These are phyloP conservation scores for Tholera decimalis DNA, from an alignment of 2,888 invertebrate genomes.

Conservation along the genomic window DNA sequence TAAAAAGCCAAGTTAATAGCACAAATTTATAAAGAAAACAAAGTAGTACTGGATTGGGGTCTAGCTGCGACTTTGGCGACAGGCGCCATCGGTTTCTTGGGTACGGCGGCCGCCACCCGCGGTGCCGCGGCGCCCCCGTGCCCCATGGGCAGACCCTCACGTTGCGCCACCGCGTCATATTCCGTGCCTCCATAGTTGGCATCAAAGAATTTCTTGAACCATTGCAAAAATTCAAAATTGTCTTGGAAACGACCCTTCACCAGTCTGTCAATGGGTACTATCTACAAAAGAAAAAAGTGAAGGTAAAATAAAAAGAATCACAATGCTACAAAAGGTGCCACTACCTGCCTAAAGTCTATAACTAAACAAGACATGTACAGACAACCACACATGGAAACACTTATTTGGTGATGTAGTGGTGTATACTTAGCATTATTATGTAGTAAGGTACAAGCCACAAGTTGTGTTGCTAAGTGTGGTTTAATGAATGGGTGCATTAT, in stretches of 20 bases:
- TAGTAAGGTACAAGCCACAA: constrained; percentile 40
- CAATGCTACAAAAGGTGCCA: constrained; percentile 74
- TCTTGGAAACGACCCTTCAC: constrained; percentile 99
- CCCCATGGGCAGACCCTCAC: constrained; percentile 97
- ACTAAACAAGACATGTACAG: constrained; percentile 54
- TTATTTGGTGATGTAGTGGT: constrained; percentile 9
- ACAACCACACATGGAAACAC: constrained; percentile 71
- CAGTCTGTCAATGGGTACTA: constrained; percentile 98
- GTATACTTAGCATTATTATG: constrained; percentile 37
- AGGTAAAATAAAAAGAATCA: constrained; percentile 80
- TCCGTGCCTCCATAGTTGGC: constrained; percentile 99
- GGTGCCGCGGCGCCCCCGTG: constrained; percentile 93
- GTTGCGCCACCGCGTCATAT: constrained; percentile 97
- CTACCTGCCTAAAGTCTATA: constrained; percentile 69
- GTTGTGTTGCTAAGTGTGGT: constrained; percentile 73
- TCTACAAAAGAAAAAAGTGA: constrained; percentile 93
- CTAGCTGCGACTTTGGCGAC: constrained; percentile 92
- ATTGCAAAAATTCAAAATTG: constrained; percentile 99
- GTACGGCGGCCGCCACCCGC: constrained; percentile 81
- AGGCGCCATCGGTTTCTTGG: constrained; percentile 86
- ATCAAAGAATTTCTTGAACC: constrained; percentile 99
- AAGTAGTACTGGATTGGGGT: constrained; percentile 92
- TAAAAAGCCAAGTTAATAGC: constrained; percentile 58
- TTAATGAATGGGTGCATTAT: constrained; percentile 66
- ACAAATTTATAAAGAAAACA: constrained; percentile 76